A percentile compares a stretch with the other conserved stretches of the same genome.
Conservation (phyloP, 2,113 vertebrate species). For the Nycticorax nycticorax region DNA sequence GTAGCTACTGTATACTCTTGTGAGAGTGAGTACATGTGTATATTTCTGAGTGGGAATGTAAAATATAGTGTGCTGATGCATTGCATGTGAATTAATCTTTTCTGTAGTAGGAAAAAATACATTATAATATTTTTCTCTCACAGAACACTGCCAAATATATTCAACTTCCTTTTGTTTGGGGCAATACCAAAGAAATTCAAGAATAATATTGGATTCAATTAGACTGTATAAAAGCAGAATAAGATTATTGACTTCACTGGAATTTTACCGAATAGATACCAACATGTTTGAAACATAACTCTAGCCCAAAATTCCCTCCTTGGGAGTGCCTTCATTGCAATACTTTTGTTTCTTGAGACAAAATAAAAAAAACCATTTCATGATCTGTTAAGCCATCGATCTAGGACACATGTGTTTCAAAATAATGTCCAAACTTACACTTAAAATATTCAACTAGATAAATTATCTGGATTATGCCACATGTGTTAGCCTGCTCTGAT, state of each 20-base stretch:
- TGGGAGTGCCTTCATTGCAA: neutral
- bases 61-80: neutral
- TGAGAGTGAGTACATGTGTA: constrained; percentile 18
- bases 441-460: neutral
- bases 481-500: neutral
- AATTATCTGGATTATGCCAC: neutral
- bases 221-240: neutral
- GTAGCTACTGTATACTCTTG: constrained; percentile 46
- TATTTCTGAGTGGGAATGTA: constrained; percentile 23
- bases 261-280: neutral
- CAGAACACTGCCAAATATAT: neutral
- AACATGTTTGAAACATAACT: neutral
- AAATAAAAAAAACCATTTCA: neutral
- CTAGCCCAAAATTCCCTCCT: neutral
- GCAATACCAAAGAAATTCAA: neutral
- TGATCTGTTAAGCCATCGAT: neutral
- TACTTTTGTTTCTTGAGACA: neutral
- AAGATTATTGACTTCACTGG: neutral
- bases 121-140: neutral
- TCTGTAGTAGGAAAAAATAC: neutral
- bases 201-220: neutral
- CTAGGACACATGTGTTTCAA: neutral
- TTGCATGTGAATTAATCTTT: neutral
- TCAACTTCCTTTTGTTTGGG: neutral
- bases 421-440: neutral